Base-by-base conservation (phyloP, 2,113 vertebrate species). In the Polypterus bichir region DNA sequence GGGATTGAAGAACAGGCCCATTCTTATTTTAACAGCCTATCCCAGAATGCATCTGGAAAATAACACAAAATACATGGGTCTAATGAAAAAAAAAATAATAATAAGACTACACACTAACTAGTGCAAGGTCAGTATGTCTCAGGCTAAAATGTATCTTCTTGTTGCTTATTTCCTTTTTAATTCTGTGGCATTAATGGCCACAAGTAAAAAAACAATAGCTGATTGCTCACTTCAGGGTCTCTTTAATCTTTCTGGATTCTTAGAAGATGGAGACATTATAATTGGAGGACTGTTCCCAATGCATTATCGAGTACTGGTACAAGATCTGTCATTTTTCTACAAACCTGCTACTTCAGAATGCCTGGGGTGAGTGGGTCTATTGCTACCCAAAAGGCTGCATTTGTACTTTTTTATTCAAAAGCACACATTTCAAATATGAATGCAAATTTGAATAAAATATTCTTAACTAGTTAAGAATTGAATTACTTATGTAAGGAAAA, bases 301-400 rank as follows among this genome's bases (percentile, higher is more conserved):
- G 49, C 60, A 61, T 45, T 54, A 61, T 47, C 44, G 49, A 44
- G 68, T 47, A 54, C 44, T 63, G 48, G 44, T 49, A 11, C 11
- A 27, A 48, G 47, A 48, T 11, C 10, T 44, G 9, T 62, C 58
- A 54, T 44, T 54, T 58, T 61, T 46, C n/a, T 4, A 9, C 7
- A 60, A 27, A 57, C 51, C 51, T 5, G 47, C n/a, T 6, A 44
- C 54, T 49, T 47, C 57, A 45, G 45, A 51, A 10, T 66, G 54
- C 46, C 48, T 47, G 54, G 59, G 64, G 68, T 69, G 62, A 69
- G 68, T 58, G 46, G n/a, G 8, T 54, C 5, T 46, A 57, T n/a
- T 44, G 46, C 44, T 46, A 5, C 51, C 47, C 44, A 45, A 7
- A 4, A n/a, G 61, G 46, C 8, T 9, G 6, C 4, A 45, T 58